phyloP scores from a whole-genome alignment of 23 tunicate genomes.

The Styela plicata region DNA sequence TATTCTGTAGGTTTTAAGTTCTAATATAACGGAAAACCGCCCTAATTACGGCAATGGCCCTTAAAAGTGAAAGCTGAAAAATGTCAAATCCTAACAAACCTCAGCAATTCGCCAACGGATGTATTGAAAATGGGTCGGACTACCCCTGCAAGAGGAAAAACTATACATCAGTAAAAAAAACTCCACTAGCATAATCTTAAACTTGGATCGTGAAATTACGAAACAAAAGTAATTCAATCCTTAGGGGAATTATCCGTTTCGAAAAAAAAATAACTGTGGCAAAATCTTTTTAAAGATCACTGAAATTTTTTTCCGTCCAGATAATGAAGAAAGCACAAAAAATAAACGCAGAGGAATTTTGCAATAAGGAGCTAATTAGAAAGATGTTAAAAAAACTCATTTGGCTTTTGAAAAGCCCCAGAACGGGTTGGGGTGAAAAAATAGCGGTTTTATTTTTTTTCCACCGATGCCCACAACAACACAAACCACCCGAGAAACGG shows the following conservation, averaged over 20 bases:
- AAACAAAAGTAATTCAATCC: slow-evolving; percentile 88
- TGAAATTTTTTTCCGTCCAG: slow-evolving; percentile 80
- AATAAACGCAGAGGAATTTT: slow-evolving; percentile 67
- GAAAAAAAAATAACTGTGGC: slow-evolving; percentile 53
- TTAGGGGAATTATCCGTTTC: slow-evolving; percentile 61
- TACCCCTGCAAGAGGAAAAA: slow-evolving; percentile 94
- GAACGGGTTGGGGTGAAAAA: slow-evolving; percentile 77
- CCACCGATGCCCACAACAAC: too few relatives aligned
- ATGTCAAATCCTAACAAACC: slow-evolving; percentile 53
- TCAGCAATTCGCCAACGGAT: slow-evolving; percentile 77
- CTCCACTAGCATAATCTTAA: slow-evolving; percentile 63
- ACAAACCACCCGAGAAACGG: slow-evolving; percentile 92
- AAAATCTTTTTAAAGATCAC: slow-evolving; percentile 35
- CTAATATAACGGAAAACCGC: too few relatives aligned
- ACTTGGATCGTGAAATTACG: slow-evolving; percentile 87
- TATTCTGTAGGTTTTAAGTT: too few relatives aligned
- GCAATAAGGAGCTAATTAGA: slow-evolving; percentile 67
- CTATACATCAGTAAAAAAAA: slow-evolving; percentile 88
- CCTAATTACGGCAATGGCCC: too few relatives aligned
- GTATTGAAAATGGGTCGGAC: slow-evolving; percentile 87
- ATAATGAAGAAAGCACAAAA: slow-evolving; percentile 82
- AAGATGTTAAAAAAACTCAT: slow-evolving; percentile 75
- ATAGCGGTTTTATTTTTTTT: slow-evolving; percentile 94
- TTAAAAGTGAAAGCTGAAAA: too few relatives aligned
- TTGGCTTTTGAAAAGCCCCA: too few relatives aligned